Evolutionary conservation across 2,113 vertebrate species (phyloP), one percentile per base, ranked within the genome.

Genomic region (Scopus umbretta): DNA sequence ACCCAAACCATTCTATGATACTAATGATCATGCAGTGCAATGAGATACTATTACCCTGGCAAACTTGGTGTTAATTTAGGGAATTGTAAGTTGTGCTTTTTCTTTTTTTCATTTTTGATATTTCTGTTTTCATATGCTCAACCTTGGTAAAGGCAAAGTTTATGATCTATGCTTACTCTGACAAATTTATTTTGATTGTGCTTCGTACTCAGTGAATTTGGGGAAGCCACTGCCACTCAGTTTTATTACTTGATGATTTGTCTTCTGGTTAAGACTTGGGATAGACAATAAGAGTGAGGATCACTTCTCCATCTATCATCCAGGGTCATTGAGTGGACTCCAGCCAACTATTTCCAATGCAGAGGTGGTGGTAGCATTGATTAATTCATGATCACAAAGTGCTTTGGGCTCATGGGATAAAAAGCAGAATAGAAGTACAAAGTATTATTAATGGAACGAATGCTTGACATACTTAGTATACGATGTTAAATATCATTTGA

Each of bases 381-480:
- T 97, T 94, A 89, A 91, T 84, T 97, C 58, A 94, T 82, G 70
- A 92, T 89, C 89, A 87, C 78, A 85, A 58, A 95, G 86, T 95
- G 70, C 81, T 92, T 82, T 86, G 78, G 78, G 29, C 80, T 92
- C 45, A 85, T 91, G 87, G 74, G 80, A 82, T 72, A 88, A 55
- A 94, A 95, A 82, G 55, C 74, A 90, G 21, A 63, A 73, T 72
- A 84, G 79, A 91, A 92, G 36, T 67, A 42, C 47, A 40, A 89
- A 93, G 40, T 70, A 43, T 94, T 93, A 86, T 95, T 93, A 91
- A 80, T 86, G 32, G 71, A 80, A 80, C 1, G 13, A 78, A 70
- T 92, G 43, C 49, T 82, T 91, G 80, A 94, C 83, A 81, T 80
- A 80, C 38, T 93, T 88, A 75, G 76, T 82, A 76, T 65, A 56